Percentiles rank a stretch among this genome's conserved stretches.
These are phyloP conservation scores for Sinelater perroti DNA, from an alignment of 2,888 invertebrate species.

Conservation along the genomic window DNA sequence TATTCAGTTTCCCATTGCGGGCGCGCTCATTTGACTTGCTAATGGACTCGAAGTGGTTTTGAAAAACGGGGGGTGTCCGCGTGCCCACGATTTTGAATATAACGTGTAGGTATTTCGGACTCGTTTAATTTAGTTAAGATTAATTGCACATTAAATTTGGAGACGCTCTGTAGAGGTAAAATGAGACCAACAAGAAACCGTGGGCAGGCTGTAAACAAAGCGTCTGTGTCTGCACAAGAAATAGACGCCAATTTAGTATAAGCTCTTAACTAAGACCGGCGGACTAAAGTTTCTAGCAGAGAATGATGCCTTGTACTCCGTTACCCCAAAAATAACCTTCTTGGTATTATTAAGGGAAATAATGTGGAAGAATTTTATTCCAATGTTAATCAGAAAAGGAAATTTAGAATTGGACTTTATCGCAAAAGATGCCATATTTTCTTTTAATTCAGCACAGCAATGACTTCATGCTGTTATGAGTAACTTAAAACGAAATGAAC, in stretches of 20 bases:
- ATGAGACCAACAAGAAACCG: conserved; percentile 11
- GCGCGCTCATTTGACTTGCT: background rate
- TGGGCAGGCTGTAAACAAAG: conserved; percentile 27
- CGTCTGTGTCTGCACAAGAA: conserved; percentile 27
- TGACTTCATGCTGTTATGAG: conserved; percentile 1
- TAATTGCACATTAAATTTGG: too few relatives aligned
- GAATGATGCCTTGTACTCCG: conserved; percentile 19
- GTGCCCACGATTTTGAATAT: too few relatives aligned
- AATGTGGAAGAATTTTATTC: too few relatives aligned
- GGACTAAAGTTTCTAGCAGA: conserved; percentile 19
- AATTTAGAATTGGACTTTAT: too few relatives aligned
- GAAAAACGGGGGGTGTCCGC: too few relatives aligned
- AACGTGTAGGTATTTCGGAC: too few relatives aligned
- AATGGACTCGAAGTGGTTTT: too few relatives aligned
- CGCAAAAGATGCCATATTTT: too few relatives aligned
- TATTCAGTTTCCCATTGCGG: conserved; percentile 1
- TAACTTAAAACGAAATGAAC: conserved; percentile 7
- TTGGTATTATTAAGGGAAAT: conserved; percentile 5
- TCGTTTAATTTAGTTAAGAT: too few relatives aligned
- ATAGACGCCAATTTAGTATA: conserved; percentile 32
- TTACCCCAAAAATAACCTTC: conserved; percentile 18
- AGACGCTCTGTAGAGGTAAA: background rate
- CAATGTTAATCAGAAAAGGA: too few relatives aligned
- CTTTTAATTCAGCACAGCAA: too few relatives aligned
- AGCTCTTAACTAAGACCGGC: conserved; percentile 23